Conservation (phyloP, 2,797 vertebrate species). For the Pseudocheirus occidentalis region DNA sequence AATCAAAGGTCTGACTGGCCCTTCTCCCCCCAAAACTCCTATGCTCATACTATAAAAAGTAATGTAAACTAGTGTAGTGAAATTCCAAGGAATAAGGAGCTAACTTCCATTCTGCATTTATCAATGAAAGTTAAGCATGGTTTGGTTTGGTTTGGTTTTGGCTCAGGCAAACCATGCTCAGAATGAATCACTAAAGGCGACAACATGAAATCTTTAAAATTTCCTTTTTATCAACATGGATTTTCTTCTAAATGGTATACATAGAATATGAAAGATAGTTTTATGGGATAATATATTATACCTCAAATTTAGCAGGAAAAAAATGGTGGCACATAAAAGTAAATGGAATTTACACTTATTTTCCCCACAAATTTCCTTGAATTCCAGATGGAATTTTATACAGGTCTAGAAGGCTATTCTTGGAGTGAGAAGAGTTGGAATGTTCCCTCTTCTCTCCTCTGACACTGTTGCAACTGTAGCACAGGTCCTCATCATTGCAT, state of each 20-base stretch:
- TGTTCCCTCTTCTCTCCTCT: neutral
- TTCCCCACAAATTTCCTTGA: neutral
- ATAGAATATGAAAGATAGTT: neutral
- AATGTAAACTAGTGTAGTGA: too few species aligned
- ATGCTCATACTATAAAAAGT: too few species aligned
- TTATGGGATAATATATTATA: neutral
- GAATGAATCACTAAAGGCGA: too few species aligned
- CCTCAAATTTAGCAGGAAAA: neutral
- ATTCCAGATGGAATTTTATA: neutral
- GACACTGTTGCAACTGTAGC: neutral
- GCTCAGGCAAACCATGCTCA: too few species aligned
- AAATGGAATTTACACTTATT: neutral
- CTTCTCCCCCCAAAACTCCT: too few species aligned
- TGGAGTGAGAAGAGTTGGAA: neutral
- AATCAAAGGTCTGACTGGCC: too few species aligned
- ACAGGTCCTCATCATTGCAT: neutral
- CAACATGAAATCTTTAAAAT: too few species aligned
- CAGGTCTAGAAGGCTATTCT: neutral
- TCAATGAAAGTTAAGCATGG: too few species aligned
- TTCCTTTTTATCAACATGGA: neutral
- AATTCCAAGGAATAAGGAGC: too few species aligned
- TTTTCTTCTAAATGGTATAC: neutral
- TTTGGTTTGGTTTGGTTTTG: too few species aligned
- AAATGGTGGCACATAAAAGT: neutral
- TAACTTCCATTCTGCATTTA: too few species aligned